Percentiles rank a stretch among this genome's conserved stretches.
These are phyloP conservation scores for Meteorus sp. DNA, from an alignment of 1,140 invertebrate genomes.

Conservation along the genomic window DNA sequence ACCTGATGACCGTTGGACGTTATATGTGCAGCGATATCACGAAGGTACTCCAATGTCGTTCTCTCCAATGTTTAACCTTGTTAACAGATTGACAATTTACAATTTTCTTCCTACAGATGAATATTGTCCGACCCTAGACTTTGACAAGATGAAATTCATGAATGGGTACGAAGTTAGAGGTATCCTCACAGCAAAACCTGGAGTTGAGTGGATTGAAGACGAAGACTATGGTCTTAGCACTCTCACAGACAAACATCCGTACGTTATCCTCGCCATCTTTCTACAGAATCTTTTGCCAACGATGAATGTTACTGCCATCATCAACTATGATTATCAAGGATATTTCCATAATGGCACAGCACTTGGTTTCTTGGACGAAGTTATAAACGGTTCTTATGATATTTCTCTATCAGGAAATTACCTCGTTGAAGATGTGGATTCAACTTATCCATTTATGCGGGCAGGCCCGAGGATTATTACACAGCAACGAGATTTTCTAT, in stretches of 20 bases:
- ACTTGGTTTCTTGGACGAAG: neutral
- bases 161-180: neutral
- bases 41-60: neutral
- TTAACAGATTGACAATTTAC: no score
- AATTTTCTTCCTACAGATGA: neutral
- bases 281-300: neutral
- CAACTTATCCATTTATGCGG: neutral
- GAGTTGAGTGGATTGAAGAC: neutral
- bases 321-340: neutral
- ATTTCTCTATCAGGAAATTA: neutral
- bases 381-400: neutral
- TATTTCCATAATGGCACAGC: neutral
- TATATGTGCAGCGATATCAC: conserved; percentile 19
- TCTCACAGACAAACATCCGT: neutral
- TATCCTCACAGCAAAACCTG: neutral
- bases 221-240: neutral
- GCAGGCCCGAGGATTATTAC: neutral
- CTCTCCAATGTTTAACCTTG: neutral
- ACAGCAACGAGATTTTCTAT: neutral
- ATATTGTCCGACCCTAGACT: neutral
- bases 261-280: neutral
- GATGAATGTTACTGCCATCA: neutral
- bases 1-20: neutral
- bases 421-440: neutral
- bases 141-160: neutral